phyloP scores from a whole-genome alignment of 2,888 invertebrate species.

The Colletes collaris region DNA sequence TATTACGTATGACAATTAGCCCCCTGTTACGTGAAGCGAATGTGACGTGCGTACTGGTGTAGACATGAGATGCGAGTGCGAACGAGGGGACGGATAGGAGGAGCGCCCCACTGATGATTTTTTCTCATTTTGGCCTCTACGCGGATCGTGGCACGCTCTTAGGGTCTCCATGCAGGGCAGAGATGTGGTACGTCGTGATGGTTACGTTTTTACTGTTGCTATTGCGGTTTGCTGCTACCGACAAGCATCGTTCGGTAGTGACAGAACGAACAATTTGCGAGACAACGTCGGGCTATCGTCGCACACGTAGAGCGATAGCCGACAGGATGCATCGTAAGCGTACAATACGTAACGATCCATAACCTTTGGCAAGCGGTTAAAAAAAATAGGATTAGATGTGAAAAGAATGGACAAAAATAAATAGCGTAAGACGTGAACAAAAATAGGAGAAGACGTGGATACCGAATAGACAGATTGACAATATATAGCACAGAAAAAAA shows the following conservation, averaged over 20 bases:
- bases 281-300: conserved; percentile 41
- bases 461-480: not conserved
- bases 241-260: conserved; percentile 28
- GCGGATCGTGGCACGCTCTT: conserved; percentile 40
- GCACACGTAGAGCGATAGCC: conserved; percentile 51
- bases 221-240: conserved; percentile 15
- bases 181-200: conserved; percentile 5
- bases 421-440: not conserved
- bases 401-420: not conserved
- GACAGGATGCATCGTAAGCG: conserved; percentile 48
- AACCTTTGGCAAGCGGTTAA: conserved; percentile 46
- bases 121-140: not conserved
- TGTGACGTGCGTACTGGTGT: conserved; percentile 23
- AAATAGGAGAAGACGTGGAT: not conserved
- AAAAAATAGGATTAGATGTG: conserved; percentile 5
- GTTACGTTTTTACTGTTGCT: conserved; percentile 12
- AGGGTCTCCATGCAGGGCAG: conserved; percentile 36
- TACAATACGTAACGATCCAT: conserved; percentile 54
- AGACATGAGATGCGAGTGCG: conserved; percentile 15
- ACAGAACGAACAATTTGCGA: conserved; percentile 11
- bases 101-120: conserved; percentile 29
- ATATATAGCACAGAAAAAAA: not conserved
- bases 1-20: conserved; percentile 20
- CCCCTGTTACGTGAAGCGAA: conserved; percentile 46
- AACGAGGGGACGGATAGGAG: conserved; percentile 20